Evolutionary conservation across 2,888 invertebrate genomes (phyloP).

Genomic region (Drosophila affinis): DNA sequence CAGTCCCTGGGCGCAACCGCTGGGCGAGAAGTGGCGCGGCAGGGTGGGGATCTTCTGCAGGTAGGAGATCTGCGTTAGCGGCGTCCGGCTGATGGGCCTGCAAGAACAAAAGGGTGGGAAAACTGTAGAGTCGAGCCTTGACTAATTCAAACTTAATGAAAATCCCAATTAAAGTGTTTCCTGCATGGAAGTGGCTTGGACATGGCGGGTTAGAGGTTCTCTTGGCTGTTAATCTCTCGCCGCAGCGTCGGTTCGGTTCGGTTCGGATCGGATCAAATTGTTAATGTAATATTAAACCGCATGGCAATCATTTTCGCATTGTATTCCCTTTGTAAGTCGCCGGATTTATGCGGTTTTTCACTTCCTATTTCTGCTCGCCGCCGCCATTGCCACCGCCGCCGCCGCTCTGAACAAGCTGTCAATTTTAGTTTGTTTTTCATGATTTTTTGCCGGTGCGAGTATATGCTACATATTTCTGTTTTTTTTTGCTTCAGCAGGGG

Average conservation of each 20-base stretch:
- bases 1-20: conserved; percentile 45
- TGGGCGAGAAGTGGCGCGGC: conserved; percentile 82
- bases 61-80: conserved; percentile 82
- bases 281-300: conserved; percentile 62
- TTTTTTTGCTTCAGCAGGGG: background rate
- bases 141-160: conserved; percentile 78
- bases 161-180: conserved; percentile 60
- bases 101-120: conserved; percentile 24
- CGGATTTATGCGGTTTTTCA: conserved; percentile 64
- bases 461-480: background rate
- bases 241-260: conserved; percentile 32
- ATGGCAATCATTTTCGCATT: conserved; percentile 44
- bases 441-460: conserved; percentile 19
- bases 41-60: conserved; percentile 83
- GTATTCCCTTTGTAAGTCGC: conserved; percentile 56
- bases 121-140: conserved; percentile 58
- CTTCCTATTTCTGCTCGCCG: conserved; percentile 40
- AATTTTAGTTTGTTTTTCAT: conserved; percentile 66
- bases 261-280: conserved; percentile 58
- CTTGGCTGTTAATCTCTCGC: conserved; percentile 30
- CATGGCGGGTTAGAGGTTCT: conserved; percentile 59
- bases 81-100: conserved; percentile 83
- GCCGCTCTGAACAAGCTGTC: conserved; percentile 63
- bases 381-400: background rate
- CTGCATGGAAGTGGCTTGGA: conserved; percentile 9